These are phyloP conservation scores for Meda fulgida DNA, from an alignment of 2,797 vertebrate species.

Conservation along the genomic window DNA sequence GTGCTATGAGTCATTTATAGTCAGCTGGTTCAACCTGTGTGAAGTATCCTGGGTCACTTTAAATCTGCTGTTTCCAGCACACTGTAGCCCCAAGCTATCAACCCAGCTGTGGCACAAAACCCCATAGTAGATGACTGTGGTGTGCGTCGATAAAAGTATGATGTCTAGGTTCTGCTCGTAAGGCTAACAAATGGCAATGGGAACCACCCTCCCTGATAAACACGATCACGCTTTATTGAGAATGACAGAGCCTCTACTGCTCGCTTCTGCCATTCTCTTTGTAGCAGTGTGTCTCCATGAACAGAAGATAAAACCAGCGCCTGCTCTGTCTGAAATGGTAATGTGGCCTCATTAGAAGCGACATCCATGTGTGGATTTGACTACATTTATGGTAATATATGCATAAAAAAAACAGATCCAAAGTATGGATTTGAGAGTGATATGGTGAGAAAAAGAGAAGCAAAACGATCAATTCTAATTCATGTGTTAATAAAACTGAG, in stretches of 20 bases:
- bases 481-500: slow-evolving; percentile 54
- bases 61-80: neutral
- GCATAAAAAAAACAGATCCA: slow-evolving; percentile 33
- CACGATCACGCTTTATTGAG: slow-evolving; percentile 43
- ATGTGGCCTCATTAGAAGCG: slow-evolving; percentile 59
- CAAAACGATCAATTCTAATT: slow-evolving; percentile 55
- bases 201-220: slow-evolving; percentile 32
- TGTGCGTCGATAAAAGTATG: neutral
- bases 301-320: slow-evolving; percentile 46
- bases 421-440: slow-evolving; percentile 44
- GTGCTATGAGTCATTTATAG: neutral
- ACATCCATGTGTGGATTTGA: slow-evolving; percentile 56
- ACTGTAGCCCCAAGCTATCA: neutral
- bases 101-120: neutral
- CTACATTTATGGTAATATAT: slow-evolving; percentile 59
- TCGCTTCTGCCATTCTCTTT: slow-evolving; percentile 56
- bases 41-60: slow-evolving; percentile 13
- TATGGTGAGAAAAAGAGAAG: slow-evolving; percentile 47
- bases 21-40: neutral
- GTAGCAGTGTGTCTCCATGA: slow-evolving; percentile 46
- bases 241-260: slow-evolving; percentile 49
- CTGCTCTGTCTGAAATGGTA: slow-evolving; percentile 60
- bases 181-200: slow-evolving; percentile 22
- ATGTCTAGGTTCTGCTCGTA: slow-evolving; percentile 10
- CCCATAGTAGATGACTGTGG: slow-evolving; percentile 7